phyloP scores from a whole-genome alignment of 92 coral and sea anemone species.

The Umimayanthus chanpuru region DNA sequence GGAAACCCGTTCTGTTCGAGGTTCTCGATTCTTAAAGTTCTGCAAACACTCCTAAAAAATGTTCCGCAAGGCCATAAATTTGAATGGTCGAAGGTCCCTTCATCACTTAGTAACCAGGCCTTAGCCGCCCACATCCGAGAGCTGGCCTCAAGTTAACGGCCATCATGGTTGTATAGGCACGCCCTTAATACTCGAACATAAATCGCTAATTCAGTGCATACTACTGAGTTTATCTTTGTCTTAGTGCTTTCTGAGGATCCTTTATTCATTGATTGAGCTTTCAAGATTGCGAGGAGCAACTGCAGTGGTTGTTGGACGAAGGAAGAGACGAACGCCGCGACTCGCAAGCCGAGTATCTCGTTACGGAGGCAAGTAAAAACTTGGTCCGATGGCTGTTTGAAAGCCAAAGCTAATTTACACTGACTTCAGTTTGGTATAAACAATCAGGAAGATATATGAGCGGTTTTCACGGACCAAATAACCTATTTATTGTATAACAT shows the following conservation, averaged over 20 bases:
- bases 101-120: constrained; percentile 46
- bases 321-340: constrained; percentile 38
- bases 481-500: constrained; percentile 2
- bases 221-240: constrained; percentile 27
- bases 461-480: constrained; percentile 25
- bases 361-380: constrained; percentile 35
- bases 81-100: background rate
- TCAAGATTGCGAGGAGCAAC: constrained; percentile 21
- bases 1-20: background rate
- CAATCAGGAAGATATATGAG: constrained; percentile 12
- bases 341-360: constrained; percentile 43
- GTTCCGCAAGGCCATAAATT: constrained; percentile 14
- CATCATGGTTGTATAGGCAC: constrained; percentile 51
- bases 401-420: constrained; percentile 20
- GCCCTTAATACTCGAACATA: constrained; percentile 41
- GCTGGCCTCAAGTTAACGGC: constrained; percentile 47
- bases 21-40: background rate
- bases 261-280: constrained; percentile 17
- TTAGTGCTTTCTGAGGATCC: constrained; percentile 23
- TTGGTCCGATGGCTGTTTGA: constrained; percentile 25
- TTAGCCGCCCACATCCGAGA: constrained; percentile 41
- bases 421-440: constrained; percentile 2
- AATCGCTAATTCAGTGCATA: constrained; percentile 43
- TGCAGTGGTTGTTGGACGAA: constrained; percentile 19
- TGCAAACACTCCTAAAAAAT: background rate